These are phyloP conservation scores for Odontophorus gujanensis DNA, from an alignment of 2,113 vertebrate genomes.

Conservation along the genomic window DNA sequence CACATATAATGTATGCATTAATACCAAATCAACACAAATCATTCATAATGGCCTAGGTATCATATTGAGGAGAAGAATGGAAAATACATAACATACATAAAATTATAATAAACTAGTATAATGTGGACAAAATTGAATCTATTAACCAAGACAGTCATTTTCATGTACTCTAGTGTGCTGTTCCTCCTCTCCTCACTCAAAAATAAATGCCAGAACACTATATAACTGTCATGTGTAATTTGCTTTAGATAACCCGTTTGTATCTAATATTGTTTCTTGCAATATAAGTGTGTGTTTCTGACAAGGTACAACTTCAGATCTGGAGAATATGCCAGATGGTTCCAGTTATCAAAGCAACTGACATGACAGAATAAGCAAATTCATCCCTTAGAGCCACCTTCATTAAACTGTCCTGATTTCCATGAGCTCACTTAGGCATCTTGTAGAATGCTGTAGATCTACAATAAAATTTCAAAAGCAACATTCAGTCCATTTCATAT, in stretches of 20 bases:
- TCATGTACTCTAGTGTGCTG: neutral
- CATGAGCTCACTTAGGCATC: neutral
- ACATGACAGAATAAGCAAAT: neutral
- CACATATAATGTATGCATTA: neutral
- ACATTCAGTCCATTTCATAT: neutral
- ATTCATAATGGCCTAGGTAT: neutral
- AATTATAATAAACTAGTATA: constrained; percentile 59
- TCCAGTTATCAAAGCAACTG: neutral
- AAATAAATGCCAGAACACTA: neutral
- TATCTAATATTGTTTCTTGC: neutral
- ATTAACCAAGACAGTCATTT: neutral
- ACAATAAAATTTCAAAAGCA: neutral
- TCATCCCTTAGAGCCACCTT: neutral
- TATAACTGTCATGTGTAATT: neutral
- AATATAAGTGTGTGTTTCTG: neutral
- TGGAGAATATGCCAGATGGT: neutral
- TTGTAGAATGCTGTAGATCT: neutral
- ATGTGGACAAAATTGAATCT: constrained; percentile 10
- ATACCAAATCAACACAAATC: constrained; percentile 23
- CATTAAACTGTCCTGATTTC: neutral
- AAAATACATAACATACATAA: constrained; percentile 54
- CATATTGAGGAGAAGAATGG: constrained; percentile 24
- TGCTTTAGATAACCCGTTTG: neutral
- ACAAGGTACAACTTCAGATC: neutral
- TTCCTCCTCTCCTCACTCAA: neutral